Percentiles rank a stretch among this genome's conserved stretches.
phyloP scores from a whole-genome alignment of 2,113 vertebrate genomes.

The Rhegmatorhina hoffmannsi region DNA sequence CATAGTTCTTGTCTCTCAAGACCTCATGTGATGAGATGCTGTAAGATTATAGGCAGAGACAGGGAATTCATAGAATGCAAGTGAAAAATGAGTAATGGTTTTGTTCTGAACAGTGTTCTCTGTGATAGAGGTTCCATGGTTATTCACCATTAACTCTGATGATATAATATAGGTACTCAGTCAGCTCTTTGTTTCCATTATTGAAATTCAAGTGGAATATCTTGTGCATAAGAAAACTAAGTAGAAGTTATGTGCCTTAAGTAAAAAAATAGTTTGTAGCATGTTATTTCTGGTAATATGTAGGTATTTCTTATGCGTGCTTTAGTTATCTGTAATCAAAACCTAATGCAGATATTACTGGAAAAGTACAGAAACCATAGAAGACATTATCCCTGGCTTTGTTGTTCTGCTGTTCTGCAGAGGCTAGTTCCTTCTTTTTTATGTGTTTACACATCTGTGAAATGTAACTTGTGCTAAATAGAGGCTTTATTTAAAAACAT shows the following conservation, averaged over 20 bases:
- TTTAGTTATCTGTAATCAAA: neutral
- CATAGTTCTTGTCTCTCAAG: conserved; percentile 37
- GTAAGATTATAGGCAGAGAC: conserved; percentile 6
- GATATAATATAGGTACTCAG: neutral
- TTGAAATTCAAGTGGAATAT: neutral
- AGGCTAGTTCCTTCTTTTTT: neutral
- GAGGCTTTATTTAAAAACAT: neutral
- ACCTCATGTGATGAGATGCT: neutral
- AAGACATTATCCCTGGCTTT: neutral
- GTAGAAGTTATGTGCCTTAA: neutral
- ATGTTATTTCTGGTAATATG: neutral
- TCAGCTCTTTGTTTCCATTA: neutral
- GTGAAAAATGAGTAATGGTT: conserved; percentile 45
- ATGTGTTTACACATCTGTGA: neutral
- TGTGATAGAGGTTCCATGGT: neutral
- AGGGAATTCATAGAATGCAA: conserved; percentile 6
- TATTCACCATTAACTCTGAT: neutral
- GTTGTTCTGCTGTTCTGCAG: neutral
- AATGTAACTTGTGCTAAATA: neutral
- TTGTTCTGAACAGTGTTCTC: conserved; percentile 42
- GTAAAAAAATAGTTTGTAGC: neutral
- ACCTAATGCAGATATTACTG: neutral
- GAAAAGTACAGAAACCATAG: neutral
- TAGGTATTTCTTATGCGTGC: neutral
- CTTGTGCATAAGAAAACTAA: neutral